Evolutionary conservation across 2,113 vertebrate species (phyloP).

Genomic region (Orcinus orca): DNA sequence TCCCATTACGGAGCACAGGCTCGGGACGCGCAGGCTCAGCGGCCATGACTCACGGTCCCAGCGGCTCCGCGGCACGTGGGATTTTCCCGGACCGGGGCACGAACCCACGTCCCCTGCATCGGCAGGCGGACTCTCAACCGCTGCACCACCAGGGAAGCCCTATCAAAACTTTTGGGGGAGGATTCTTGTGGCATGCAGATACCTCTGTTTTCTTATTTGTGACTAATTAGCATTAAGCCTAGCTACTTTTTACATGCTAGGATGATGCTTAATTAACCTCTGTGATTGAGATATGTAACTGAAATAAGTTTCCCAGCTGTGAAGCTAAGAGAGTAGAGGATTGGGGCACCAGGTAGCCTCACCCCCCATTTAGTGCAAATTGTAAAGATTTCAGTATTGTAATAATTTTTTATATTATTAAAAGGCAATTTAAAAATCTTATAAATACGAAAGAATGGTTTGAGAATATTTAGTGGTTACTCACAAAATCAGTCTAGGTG

Average conservation of each 20-base stretch:
- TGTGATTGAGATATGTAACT: background rate
- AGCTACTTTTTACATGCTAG: background rate
- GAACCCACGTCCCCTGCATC: too few species aligned
- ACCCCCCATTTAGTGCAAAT: background rate
- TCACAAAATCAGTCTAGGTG: background rate
- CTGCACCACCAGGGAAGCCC: too few species aligned
- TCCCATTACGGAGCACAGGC: too few species aligned
- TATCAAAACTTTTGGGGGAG: background rate
- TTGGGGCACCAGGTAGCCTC: background rate
- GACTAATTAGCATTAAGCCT: background rate
- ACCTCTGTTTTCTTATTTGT: background rate
- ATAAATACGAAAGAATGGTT: background rate
- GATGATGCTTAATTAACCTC: background rate
- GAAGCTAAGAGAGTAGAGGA: background rate
- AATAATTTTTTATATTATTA: background rate
- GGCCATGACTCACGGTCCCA: too few species aligned
- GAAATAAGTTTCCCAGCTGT: background rate
- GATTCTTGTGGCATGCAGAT: background rate
- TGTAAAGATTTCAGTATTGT: background rate
- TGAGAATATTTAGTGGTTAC: background rate
- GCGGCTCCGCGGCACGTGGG: too few species aligned
- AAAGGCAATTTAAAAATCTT: background rate
- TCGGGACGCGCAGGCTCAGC: too few species aligned
- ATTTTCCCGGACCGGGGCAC: too few species aligned
- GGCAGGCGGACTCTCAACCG: too few species aligned